Conservation (phyloP, 2,888 invertebrate genomes). For the Erpobdella octoculata region DNA sequence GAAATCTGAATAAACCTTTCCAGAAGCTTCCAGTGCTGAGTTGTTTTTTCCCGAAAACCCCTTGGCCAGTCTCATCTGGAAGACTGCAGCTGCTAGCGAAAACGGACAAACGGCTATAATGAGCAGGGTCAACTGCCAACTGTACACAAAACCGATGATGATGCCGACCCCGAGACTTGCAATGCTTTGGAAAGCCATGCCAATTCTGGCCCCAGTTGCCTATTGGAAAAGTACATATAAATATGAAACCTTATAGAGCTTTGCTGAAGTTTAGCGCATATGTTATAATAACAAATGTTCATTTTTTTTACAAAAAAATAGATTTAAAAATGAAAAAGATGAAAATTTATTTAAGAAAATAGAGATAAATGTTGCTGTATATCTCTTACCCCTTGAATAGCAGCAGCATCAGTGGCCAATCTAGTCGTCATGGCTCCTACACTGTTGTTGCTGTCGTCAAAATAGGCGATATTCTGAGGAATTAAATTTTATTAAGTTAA, state of each 20-base stretch:
- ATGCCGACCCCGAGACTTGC: slow-evolving; percentile 51
- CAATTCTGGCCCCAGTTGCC: slow-evolving; percentile 53
- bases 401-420: slow-evolving; percentile 49
- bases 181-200: slow-evolving; percentile 48
- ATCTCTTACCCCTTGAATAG: slow-evolving; percentile 51
- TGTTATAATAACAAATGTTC: too few relatives aligned
- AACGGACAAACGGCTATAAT: slow-evolving; percentile 52
- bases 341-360: background rate
- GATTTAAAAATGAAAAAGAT: background rate
- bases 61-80: slow-evolving; percentile 50
- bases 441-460: slow-evolving; percentile 48
- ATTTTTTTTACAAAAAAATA: too few relatives aligned
- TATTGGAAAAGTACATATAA: too few relatives aligned
- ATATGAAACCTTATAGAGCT: too few relatives aligned
- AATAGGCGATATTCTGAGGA: slow-evolving; percentile 50
- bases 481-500: too few relatives aligned
- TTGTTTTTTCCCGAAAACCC: slow-evolving; percentile 54
- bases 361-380: slow-evolving; percentile 4
- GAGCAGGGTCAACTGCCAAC: slow-evolving; percentile 54
- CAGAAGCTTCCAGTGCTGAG: slow-evolving; percentile 55
- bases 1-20: slow-evolving; percentile 53
- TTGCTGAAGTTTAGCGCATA: too few relatives aligned
- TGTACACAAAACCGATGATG: slow-evolving; percentile 52
- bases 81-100: slow-evolving; percentile 48
- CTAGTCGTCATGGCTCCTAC: slow-evolving; percentile 50